These are phyloP conservation scores for Lycaon pictus DNA, from an alignment of 2,113 vertebrate genomes.

Conservation along the genomic window DNA sequence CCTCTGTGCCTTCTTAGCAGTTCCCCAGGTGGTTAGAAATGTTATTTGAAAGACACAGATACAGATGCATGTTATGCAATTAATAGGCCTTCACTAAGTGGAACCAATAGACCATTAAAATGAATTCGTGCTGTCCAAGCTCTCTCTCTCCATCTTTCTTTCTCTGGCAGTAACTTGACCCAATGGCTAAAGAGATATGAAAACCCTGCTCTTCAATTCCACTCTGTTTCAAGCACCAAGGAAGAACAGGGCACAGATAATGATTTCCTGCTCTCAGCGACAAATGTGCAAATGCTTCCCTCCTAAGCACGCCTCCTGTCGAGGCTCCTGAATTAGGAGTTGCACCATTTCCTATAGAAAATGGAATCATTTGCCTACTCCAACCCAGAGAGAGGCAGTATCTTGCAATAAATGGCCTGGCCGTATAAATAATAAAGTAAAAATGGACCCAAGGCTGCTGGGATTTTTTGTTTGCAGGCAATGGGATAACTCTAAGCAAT, in stretches of 20 bases:
- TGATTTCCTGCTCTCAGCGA: slow-evolving; percentile 54
- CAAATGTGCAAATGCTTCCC: slow-evolving; percentile 49
- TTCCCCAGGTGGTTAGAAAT: slow-evolving; percentile 69
- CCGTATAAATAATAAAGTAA: slow-evolving; percentile 64
- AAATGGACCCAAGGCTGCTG: slow-evolving; percentile 47
- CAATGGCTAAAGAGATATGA: not conserved
- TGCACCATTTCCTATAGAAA: slow-evolving; percentile 41
- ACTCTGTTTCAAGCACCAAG: slow-evolving; percentile 55
- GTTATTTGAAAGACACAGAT: slow-evolving; percentile 74
- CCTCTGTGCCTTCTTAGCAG: not conserved
- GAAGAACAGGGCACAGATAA: slow-evolving; percentile 44
- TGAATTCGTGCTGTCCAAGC: not conserved
- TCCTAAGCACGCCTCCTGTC: not conserved
- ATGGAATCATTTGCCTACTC: slow-evolving; percentile 58
- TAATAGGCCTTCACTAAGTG: slow-evolving; percentile 63
- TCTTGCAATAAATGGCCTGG: slow-evolving; percentile 24
- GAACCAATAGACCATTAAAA: slow-evolving; percentile 65
- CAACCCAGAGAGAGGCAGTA: slow-evolving; percentile 38
- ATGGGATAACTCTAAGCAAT: slow-evolving; percentile 60
- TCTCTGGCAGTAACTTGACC: not conserved
- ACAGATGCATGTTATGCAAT: slow-evolving; percentile 63
- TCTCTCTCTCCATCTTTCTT: not conserved
- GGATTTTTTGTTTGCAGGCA: slow-evolving; percentile 75
- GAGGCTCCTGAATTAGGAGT: slow-evolving; percentile 61
- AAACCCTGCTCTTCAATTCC: slow-evolving; percentile 6